Evolutionary conservation across 1,140 invertebrate species (phyloP), one percentile per base, ranked within the genome.

Genomic region (Alviniconcha marisindica): DNA sequence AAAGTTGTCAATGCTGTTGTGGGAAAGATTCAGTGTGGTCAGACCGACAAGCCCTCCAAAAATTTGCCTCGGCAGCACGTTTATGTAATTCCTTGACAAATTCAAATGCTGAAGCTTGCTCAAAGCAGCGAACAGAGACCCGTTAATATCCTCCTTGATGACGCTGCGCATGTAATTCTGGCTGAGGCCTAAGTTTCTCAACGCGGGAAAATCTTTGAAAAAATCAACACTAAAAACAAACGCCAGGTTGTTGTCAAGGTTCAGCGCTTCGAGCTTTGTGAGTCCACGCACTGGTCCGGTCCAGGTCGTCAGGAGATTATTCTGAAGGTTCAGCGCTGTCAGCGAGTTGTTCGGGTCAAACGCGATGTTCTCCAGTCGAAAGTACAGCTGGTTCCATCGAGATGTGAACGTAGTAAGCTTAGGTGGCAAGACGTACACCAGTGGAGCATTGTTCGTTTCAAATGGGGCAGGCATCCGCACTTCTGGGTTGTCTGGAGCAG

Each of bases 51-150:
- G 79, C 14, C 54, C 69, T 18, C 31, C 31, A 69, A 88, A 86
- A 0, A 82, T 28, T 18, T 78, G 10, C 0, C 2, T 24, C 5
- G 63, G 77, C 1, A 89, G 33, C 0, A 3, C 33, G 38, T 71
- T 36, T 18, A 89, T 85, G 15, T 54, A 48, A 56, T 89, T 89
- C 10, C 44, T 40, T 14, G 86, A 84, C 18, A 89, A 48, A 66
- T 88, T 77, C 33, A 89, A 63, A 2, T 48, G 0, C 42, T 81
- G 40, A 15, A 89, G 63, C 0, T 82, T 84, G 2, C 7, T 42
- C 36, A 84, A 71, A 28, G 4, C 44, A 24, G 36, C n/a, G 31
- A 86, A 84, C 2, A 86, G 31, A 10, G 24, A 48, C 18, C 56
- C 54, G 1, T 80, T 14, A 5, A 28, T 10, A 38, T 80, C 78